These are phyloP conservation scores for Sabatieria punctata DNA, from an alignment of 2,888 invertebrate genomes.

Conservation along the genomic window DNA sequence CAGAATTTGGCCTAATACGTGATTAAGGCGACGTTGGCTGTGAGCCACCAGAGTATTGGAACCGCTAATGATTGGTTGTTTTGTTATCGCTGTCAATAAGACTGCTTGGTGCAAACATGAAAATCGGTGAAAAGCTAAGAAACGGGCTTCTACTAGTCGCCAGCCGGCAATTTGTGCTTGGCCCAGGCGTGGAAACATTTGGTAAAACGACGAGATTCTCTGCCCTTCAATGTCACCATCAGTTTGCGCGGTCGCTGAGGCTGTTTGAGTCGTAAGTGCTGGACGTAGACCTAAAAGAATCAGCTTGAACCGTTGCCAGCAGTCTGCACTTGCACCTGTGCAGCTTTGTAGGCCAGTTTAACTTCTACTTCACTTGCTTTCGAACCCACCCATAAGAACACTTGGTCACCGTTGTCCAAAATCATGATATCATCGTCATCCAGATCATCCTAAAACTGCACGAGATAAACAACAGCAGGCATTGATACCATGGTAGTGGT, in stretches of 20 bases:
- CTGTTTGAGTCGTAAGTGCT: slow-evolving; percentile 86
- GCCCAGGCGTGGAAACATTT: slow-evolving; percentile 99
- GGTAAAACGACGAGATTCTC: slow-evolving; percentile 80
- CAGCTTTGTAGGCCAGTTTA: slow-evolving; percentile 92
- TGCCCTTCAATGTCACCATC: slow-evolving; percentile 81
- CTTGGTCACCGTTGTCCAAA: slow-evolving; percentile 89
- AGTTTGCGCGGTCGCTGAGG: slow-evolving; percentile 74
- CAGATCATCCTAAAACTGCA: slow-evolving; percentile 61
- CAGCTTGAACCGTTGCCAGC: not conserved
- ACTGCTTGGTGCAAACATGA: too few relatives aligned
- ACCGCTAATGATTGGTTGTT: too few relatives aligned
- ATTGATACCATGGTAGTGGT: slow-evolving; percentile 11
- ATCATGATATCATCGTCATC: slow-evolving; percentile 99
- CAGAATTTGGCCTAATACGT: too few relatives aligned
- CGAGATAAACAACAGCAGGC: not conserved
- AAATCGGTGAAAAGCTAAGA: too few relatives aligned
- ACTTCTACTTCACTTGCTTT: slow-evolving; percentile 96
- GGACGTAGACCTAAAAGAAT: slow-evolving; percentile 68
- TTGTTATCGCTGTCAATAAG: too few relatives aligned
- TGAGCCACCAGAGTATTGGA: too few relatives aligned
- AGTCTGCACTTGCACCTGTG: slow-evolving; percentile 51
- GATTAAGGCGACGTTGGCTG: too few relatives aligned
- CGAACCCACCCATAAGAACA: slow-evolving; percentile 91
- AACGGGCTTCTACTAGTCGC: too few relatives aligned
- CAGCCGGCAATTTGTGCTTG: slow-evolving; percentile 57